Evolutionary conservation across 1,140 invertebrate genomes (phyloP).

Genomic region (Trachymyrmex cornetzi): DNA sequence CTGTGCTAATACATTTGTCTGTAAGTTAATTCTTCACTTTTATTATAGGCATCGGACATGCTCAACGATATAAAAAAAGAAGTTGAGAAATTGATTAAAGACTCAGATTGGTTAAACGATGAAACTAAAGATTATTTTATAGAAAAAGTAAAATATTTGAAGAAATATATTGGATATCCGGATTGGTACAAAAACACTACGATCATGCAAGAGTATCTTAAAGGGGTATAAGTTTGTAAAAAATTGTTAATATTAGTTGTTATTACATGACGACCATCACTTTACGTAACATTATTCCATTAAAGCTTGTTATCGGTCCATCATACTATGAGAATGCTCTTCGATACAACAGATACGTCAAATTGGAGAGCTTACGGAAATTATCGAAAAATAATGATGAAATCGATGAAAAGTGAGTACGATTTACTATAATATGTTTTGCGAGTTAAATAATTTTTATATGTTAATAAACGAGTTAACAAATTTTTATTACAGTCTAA

Average conservation of each 20-base stretch:
- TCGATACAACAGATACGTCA: constrained; percentile 23
- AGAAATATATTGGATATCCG: constrained; percentile 64
- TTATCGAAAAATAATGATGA: neutral
- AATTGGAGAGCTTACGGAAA: constrained; percentile 17
- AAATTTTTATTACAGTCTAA: constrained; percentile 41
- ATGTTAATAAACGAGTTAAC: too few species aligned
- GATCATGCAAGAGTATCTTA: constrained; percentile 53
- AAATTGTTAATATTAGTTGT: neutral
- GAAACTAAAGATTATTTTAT: constrained; percentile 57
- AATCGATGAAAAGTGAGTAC: neutral
- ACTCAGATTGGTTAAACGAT: constrained; percentile 63
- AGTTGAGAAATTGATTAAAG: constrained; percentile 51
- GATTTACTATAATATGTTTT: constrained; percentile 1
- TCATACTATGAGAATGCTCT: constrained; percentile 53
- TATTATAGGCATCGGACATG: constrained; percentile 62
- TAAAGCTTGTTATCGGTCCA: constrained; percentile 36
- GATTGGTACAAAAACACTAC: constrained; percentile 66
- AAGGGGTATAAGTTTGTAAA: constrained; percentile 52
- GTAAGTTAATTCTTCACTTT: neutral
- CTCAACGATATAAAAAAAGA: constrained; percentile 66
- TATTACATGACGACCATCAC: neutral
- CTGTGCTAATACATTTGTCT: neutral
- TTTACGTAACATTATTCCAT: constrained; percentile 24
- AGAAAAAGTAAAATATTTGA: constrained; percentile 66
- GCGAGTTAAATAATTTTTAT: neutral